Conservation (phyloP, 2,797 vertebrate species). For the Sylvilagus floridanus region DNA sequence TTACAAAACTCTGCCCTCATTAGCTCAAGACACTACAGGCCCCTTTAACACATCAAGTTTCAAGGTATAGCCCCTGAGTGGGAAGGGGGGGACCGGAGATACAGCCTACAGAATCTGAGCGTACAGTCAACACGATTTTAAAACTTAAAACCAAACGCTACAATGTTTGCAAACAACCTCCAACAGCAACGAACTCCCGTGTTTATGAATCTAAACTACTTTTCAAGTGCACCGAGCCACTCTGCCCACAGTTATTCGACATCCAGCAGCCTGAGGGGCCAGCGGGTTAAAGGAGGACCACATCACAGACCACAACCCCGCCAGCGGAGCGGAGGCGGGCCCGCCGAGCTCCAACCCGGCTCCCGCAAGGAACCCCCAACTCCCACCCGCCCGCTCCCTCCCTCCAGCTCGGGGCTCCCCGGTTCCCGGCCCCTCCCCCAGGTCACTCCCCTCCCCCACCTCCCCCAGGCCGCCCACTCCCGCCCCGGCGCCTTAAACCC, state of each 20-base stretch:
- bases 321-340: neutral
- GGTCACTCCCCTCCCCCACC: neutral
- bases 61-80: neutral
- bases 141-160: neutral
- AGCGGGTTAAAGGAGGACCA: slow-evolving; percentile 11
- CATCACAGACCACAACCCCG: neutral
- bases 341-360: neutral
- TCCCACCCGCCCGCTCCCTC: neutral
- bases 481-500: neutral
- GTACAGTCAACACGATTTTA: neutral
- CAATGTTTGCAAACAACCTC: neutral
- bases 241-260: neutral
- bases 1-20: neutral
- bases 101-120: neutral
- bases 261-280: neutral
- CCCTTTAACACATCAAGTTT: neutral
- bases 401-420: neutral
- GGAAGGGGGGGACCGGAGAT: neutral
- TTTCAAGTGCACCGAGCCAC: neutral
- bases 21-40: neutral
- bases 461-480: neutral
- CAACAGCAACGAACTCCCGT: neutral
- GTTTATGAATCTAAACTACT: neutral
- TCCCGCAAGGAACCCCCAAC: neutral
- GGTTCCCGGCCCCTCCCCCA: neutral